Percentiles rank a stretch among this genome's conserved stretches.
phyloP scores from a whole-genome alignment of 1,140 invertebrate genomes.

The Ceratina japonica region DNA sequence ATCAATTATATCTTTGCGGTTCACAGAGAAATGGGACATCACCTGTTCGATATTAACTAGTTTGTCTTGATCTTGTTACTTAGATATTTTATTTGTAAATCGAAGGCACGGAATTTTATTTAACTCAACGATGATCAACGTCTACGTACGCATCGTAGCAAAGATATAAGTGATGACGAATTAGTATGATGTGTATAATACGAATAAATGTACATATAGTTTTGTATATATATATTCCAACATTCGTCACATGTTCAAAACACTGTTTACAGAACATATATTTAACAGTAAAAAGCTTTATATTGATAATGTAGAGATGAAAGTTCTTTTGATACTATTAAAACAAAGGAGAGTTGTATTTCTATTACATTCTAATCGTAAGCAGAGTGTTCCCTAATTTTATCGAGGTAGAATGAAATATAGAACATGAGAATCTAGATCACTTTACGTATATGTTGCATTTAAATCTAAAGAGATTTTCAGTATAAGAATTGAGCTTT shows the following conservation, averaged over 20 bases:
- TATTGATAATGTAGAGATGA: conserved; percentile 49
- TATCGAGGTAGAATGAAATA: conserved; percentile 10
- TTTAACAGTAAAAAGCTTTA: conserved; percentile 58
- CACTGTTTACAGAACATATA: conserved; percentile 49
- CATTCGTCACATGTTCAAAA: conserved; percentile 57
- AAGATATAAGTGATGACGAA: conserved; percentile 55
- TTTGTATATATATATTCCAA: conserved; percentile 61
- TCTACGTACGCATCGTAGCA: conserved; percentile 17
- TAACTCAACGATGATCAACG: neutral
- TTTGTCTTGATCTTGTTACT: neutral
- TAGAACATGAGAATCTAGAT: conserved; percentile 9
- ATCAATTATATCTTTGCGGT: conserved; percentile 59
- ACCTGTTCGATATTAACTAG: conserved; percentile 20
- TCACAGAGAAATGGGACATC: neutral
- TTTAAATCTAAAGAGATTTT: neutral
- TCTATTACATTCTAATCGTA: conserved; percentile 47
- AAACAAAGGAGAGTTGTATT: conserved; percentile 38
- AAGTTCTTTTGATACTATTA: conserved; percentile 52
- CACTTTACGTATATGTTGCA: neutral
- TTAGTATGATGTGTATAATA: conserved; percentile 59
- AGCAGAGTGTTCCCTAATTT: conserved; percentile 42
- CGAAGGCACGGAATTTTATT: conserved; percentile 12
- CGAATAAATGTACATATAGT: conserved; percentile 61
- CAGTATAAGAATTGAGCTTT: neutral
- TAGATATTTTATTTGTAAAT: conserved; percentile 7